A percentile compares a stretch with the other conserved stretches of the same genome.
phyloP scores from a whole-genome alignment of 2,888 invertebrate species.

The Cephus rjabovi region DNA sequence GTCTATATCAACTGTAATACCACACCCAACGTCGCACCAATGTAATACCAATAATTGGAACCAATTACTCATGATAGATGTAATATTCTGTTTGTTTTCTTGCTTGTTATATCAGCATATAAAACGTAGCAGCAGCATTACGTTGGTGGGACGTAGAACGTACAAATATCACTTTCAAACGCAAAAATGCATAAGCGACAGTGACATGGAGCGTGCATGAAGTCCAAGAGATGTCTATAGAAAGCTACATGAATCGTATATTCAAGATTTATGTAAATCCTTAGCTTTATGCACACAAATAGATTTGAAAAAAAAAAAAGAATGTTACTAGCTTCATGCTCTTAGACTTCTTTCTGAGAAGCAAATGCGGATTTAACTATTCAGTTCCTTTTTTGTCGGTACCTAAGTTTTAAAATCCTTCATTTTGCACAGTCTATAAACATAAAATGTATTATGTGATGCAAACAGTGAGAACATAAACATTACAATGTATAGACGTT shows the following conservation, averaged over 20 bases:
- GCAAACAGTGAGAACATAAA: not conserved
- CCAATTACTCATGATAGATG: not conserved
- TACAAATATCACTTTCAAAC: not conserved
- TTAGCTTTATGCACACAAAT: slow-evolving; percentile 9
- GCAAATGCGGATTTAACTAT: not conserved
- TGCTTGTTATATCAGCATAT: not conserved
- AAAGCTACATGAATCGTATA: slow-evolving; percentile 3
- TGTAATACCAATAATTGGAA: not conserved
- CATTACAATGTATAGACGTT: not conserved
- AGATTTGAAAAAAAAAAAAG: slow-evolving; percentile 13
- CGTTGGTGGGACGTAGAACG: not conserved
- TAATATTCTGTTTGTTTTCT: not conserved
- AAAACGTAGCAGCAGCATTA: not conserved
- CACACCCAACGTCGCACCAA: not conserved
- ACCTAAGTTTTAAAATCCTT: slow-evolving; percentile 5
- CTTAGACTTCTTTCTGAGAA: not conserved
- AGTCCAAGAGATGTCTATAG: slow-evolving; percentile 19
- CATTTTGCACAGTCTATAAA: not conserved
- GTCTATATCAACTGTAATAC: not conserved
- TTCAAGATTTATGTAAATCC: slow-evolving; percentile 13
- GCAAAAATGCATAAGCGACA: slow-evolving; percentile 4
- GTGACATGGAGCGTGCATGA: slow-evolving; percentile 29
- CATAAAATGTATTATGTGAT: not conserved
- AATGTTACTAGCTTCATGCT: not conserved
- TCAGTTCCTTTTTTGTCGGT: not conserved